Evolutionary conservation across 1,140 invertebrate genomes (phyloP).

Genomic region (Drosophila bocki): DNA sequence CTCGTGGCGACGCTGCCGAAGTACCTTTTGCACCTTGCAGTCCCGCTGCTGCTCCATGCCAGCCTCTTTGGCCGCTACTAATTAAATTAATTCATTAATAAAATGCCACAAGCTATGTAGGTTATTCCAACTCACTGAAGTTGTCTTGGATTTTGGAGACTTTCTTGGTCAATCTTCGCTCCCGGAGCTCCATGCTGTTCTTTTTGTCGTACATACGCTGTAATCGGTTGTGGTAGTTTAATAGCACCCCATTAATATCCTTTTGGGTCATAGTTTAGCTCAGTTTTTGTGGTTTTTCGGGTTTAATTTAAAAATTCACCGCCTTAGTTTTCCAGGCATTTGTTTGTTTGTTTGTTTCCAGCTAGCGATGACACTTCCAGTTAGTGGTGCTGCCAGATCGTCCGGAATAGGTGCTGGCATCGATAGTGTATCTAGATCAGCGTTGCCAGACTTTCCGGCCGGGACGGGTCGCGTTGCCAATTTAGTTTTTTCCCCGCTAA

Average conservation of each 20-base stretch:
- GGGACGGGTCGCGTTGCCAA: too few species aligned
- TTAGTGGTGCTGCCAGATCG: constrained; percentile 23
- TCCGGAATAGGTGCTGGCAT: background rate
- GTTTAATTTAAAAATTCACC: constrained; percentile 43
- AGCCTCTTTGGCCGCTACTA: constrained; percentile 18
- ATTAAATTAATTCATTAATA: background rate
- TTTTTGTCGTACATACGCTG: constrained; percentile 41
- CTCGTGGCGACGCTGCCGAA: constrained; percentile 11
- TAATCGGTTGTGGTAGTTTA: constrained; percentile 31
- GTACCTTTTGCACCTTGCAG: background rate
- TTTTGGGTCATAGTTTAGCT: constrained; percentile 19
- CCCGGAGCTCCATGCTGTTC: constrained; percentile 12
- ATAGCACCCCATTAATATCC: background rate
- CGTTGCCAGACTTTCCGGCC: too few species aligned
- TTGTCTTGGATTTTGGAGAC: constrained; percentile 33
- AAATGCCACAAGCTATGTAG: background rate
- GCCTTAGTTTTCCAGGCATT: constrained; percentile 22
- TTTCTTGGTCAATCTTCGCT: constrained; percentile 28
- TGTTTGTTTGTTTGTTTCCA: constrained; percentile 47
- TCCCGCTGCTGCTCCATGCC: constrained; percentile 23
- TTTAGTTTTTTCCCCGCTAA: too few species aligned
- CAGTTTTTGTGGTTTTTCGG: background rate
- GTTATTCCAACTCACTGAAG: constrained; percentile 18
- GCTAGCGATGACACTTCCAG: constrained; percentile 1
- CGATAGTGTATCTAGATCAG: background rate